These are phyloP conservation scores for Anthrax anthrax DNA, from an alignment of 2,888 invertebrate species.

Conservation along the genomic window DNA sequence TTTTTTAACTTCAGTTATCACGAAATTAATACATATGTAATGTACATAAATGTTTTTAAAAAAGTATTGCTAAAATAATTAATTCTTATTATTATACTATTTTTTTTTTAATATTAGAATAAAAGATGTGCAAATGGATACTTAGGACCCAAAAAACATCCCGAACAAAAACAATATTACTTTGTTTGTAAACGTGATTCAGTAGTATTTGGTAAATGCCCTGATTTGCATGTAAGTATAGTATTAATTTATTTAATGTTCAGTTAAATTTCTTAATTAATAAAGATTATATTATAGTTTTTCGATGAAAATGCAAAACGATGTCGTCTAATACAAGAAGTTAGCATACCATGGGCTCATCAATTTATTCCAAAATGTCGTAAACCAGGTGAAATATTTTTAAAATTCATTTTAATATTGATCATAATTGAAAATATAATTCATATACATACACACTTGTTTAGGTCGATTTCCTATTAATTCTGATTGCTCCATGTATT, in stretches of 20 bases:
- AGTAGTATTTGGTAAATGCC: slow-evolving; percentile 33
- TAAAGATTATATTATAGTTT: not conserved
- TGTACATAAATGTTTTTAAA: no score
- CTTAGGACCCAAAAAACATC: slow-evolving; percentile 28
- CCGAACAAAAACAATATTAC: slow-evolving; percentile 31
- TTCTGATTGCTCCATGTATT: slow-evolving; percentile 26
- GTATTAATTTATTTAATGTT: not conserved
- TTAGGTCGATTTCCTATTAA: slow-evolving; percentile 29
- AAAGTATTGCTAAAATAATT: no score
- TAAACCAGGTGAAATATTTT: slow-evolving; percentile 1
- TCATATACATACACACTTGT: no score
- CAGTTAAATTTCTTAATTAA: not conserved
- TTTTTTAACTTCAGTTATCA: no score
- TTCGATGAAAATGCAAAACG: not conserved
- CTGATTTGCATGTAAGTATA: slow-evolving; percentile 22
- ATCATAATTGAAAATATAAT: no score
- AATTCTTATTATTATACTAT: no score
- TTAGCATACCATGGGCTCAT: not conserved
- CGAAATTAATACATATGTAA: no score
- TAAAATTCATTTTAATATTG: no score
- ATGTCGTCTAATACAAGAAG: not conserved
- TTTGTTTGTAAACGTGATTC: slow-evolving; percentile 32
- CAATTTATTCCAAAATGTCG: slow-evolving; percentile 1
- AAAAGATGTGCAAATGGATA: slow-evolving; percentile 29
- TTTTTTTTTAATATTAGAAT: slow-evolving; percentile 15